Base-by-base conservation (phyloP, 2,113 vertebrate species). In the cattle (Bos taurus) region DNA sequence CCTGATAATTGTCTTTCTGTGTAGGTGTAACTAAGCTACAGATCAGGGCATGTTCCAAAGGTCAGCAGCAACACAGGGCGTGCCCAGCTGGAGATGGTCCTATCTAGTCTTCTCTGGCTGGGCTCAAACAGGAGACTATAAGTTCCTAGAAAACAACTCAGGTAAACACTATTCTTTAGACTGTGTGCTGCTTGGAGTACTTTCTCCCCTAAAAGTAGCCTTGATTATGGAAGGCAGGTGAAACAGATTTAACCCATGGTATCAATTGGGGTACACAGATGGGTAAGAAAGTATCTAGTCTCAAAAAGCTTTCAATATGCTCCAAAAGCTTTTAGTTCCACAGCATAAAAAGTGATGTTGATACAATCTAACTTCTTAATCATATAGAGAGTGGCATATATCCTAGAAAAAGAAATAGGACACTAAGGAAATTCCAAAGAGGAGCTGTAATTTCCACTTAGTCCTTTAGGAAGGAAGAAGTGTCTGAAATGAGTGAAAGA, bases 351-450 rank as follows among this genome's bases (percentile, higher is more conserved):
- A 33, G 15, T 64, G 43, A 40, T 80, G 21, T 80, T 36, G 88
- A 60, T 78, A 59, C 84, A 96, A 67, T 46, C 19, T 59, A 85
- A 94, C 16, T 77, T 94, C 67, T 43, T 95, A 80, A 78, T 67
- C 87, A 67, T 12, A 10, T 60, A 94, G 67, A 59, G 30, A 19
- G 43, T 83, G 33, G 9, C 16, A 88, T 62, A 88, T 80, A 21
- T 84, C 81, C 77, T 94, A 91, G 86, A 87, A 78, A 95, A 96
- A 95, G 30, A 93, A 94, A 81, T 52, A 94, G 36, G 16, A 50
- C 48, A 92, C 9, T 83, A 83, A 59, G 25, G 85, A 25, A 98
- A 92, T 88, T 96, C 54, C 46, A 54, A 89, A 97, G 80, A 59
- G 26, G 4, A 87, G 64, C 43, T 30, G 54, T 67, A 94, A 89